Base-by-base conservation (phyloP, 2,888 invertebrate genomes). In the Oxycera nigricornis region DNA sequence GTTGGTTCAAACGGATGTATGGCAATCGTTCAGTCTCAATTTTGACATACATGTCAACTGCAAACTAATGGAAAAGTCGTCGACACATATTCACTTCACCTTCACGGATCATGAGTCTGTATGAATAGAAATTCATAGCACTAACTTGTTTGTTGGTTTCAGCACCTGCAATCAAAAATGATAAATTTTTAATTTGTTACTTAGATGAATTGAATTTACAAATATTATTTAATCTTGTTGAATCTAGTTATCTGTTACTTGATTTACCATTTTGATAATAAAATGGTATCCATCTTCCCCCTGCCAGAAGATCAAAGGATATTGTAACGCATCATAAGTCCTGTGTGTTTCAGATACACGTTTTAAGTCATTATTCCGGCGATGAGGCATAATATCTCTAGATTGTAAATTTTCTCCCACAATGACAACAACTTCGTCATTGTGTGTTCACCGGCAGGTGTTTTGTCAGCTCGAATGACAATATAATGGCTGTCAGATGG, bases 371-470 rank as follows among this genome's bases (percentile, higher is more conserved):
- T 30, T 24, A 22, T 74, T 35, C 6, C 76, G 75, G 46, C 78
- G 79, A 67, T 72, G 74, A 62, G 81, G 73, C 35, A 82, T 79
- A 77, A 85, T 82, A 78, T 82, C 81, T 41, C 82, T 78, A 72
- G 68, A 74, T 77, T 81, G 80, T 67, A 80, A 78, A 46, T 81
- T 61, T 74, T 82, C 79, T 30, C 80, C 82, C 78, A 81, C 81
- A n/a, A 82, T 75, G 67, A 82, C 78, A 20, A 81, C 82, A 55
- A 83, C 82, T 80, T 83, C 82, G 78, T 82, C 79, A 28, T 20
- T 78, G 75, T 79, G 75, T 83, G 81, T 78, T 77, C 57, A 73
- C 82, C 82, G 22, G 77, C 73, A 61, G 82, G 82, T 76, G 61
- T 76, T 79, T 81, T 83, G 76, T 83, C 82, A 30, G 82, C 81